Evolutionary conservation across 2,113 vertebrate genomes (phyloP), one percentile per base, ranked within the genome.

Genomic region (Microcebus tavaratra): DNA sequence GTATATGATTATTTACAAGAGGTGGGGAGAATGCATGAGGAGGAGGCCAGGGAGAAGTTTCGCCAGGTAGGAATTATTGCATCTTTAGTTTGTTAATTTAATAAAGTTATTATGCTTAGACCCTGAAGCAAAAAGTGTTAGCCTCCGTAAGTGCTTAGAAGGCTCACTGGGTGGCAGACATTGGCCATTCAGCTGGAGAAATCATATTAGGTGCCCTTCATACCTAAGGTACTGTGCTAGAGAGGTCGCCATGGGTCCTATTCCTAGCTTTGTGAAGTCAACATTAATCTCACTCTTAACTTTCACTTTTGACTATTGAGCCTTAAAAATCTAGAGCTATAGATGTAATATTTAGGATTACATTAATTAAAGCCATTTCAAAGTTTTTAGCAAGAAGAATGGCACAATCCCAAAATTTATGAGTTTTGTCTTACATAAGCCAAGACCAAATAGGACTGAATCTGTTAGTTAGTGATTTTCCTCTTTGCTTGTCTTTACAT

Each of bases 291-390:
- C 45, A 68, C 0, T 45, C 12, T 50, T 78, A 57, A 57, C 50
- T 39, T 84, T 82, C 3, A 0, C 39, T 79, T 73, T 86, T 79
- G 42, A 63, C 20, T 80, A 6, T 48, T 72, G 39, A 82, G 48
- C 67, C 61, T 94, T 86, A 50, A 78, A 87, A 97, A 63, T 42
- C 39, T 45, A 79, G 67, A 91, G 36, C 55, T 48, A 57, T 85
- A 57, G 55, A 57, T 57, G 55, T 57, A 57, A 57, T 57, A 20
- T 57, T 18, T 20, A 57, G 6, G 55, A 57, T 57, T 18, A 57
- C 55, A 57, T 57, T 20, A 20, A 57, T 57, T 90, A 79, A 94
- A 91, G 45, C 48, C 31, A 39, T 88, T 86, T 89, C 53, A 65
- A 42, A 10, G 21, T 79, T 84, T 90, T 96, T 90, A 95, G 50